These are phyloP conservation scores for Drosophila neutralis DNA, from an alignment of 2,888 invertebrate genomes.

Conservation along the genomic window DNA sequence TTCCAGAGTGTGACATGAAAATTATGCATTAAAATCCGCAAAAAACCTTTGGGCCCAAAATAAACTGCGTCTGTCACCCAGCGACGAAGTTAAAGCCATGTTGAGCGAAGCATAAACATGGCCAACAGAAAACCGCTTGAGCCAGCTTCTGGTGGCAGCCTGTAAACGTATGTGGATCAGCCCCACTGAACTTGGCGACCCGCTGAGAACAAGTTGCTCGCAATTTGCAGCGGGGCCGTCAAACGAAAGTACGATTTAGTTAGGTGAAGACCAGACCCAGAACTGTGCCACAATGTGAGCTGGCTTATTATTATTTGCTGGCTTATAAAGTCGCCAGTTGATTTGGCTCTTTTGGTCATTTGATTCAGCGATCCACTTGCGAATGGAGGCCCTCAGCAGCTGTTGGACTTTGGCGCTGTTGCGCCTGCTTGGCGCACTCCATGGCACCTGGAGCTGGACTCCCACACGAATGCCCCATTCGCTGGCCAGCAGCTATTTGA, in stretches of 20 bases:
- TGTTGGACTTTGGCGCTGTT: constrained; percentile 47
- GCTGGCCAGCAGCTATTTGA: constrained; percentile 56
- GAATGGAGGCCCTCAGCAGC: constrained; percentile 50
- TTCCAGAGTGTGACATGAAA: neutral
- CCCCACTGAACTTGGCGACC: constrained; percentile 47
- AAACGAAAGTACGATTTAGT: constrained; percentile 63
- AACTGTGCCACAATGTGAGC: neutral
- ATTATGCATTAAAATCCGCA: neutral
- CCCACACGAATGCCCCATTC: constrained; percentile 11
- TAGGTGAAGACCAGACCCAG: neutral
- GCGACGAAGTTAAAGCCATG: neutral
- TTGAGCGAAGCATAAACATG: constrained; percentile 10
- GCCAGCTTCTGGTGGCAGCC: constrained; percentile 8
- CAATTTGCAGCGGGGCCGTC: constrained; percentile 34
- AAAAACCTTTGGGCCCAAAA: neutral
- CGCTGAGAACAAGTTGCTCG: constrained; percentile 54
- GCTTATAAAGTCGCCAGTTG: constrained; percentile 50
- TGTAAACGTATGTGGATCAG: constrained; percentile 18
- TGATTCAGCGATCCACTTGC: constrained; percentile 13
- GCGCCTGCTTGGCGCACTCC: constrained; percentile 31
- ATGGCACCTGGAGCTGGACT: constrained; percentile 34
- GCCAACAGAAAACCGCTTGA: constrained; percentile 11
- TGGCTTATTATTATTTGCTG: neutral
- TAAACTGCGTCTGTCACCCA: neutral
- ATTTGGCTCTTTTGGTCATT: constrained; percentile 36